A percentile compares a stretch with the other conserved stretches of the same genome.
Evolutionary conservation across 2,888 invertebrate species (phyloP).

Genomic region (Julus scandinavius): DNA sequence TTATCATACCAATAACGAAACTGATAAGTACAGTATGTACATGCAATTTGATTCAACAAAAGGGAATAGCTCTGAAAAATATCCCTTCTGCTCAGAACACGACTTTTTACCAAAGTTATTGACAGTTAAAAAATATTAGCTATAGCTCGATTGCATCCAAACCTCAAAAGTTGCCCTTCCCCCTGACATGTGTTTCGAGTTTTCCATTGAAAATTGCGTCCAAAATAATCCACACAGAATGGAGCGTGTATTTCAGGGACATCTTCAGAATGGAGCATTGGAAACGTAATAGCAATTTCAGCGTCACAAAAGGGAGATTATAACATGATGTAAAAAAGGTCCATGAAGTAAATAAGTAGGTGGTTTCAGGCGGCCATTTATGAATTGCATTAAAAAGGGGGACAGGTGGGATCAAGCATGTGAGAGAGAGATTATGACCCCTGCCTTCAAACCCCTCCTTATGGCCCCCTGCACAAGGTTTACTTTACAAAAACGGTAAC

Average conservation of each 20-base stretch:
- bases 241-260: neutral
- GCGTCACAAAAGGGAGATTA: constrained; percentile 13
- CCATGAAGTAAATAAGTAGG: constrained; percentile 32
- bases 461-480: neutral
- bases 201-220: neutral
- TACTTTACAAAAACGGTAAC: constrained; percentile 49
- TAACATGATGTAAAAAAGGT: constrained; percentile 40
- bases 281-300: constrained; percentile 38
- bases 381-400: constrained; percentile 35
- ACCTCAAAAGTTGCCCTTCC: neutral
- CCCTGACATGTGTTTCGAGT: neutral
- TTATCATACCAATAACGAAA: too few species aligned
- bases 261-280: constrained; percentile 5
- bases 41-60: too few species aligned
- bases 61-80: too few species aligned
- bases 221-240: constrained; percentile 40
- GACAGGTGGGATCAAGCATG: constrained; percentile 40
- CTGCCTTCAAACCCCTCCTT: neutral
- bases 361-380: neutral
- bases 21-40: too few species aligned
- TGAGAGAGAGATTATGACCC: constrained; percentile 44
- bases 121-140: neutral
- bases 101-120: neutral
- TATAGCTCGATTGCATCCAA: neutral
- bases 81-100: too few species aligned